Conservation (phyloP, 2,113 vertebrate genomes). For the Seriola aureovittata region DNA sequence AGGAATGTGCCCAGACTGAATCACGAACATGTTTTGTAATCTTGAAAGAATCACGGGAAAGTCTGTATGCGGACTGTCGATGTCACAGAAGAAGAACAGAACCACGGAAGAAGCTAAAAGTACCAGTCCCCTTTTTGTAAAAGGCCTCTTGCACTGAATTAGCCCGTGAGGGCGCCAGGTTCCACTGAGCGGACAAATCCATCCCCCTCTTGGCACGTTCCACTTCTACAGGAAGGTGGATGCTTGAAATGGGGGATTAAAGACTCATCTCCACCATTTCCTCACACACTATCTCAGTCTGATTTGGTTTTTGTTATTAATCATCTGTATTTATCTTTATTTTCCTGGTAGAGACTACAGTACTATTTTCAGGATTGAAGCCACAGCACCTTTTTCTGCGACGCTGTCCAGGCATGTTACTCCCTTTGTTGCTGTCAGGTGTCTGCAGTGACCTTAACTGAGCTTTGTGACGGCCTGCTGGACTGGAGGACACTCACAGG, state of each 20-base stretch:
- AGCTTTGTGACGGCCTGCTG: constrained; percentile 32
- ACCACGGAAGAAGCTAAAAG: constrained; percentile 63
- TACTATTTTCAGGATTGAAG: constrained; percentile 59
- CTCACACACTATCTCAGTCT: constrained; percentile 23
- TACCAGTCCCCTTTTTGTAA: constrained; percentile 44
- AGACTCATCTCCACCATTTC: constrained; percentile 56
- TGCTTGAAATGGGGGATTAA: constrained; percentile 19
- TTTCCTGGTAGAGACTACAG: constrained; percentile 16
- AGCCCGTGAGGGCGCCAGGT: constrained; percentile 24
- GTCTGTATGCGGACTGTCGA: constrained; percentile 47
- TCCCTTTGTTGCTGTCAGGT: constrained; percentile 26
- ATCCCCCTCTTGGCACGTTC: constrained; percentile 27
- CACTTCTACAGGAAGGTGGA: constrained; percentile 29
- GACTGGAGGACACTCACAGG: constrained; percentile 14
- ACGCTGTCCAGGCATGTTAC: constrained; percentile 8
- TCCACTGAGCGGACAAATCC: constrained; percentile 46
- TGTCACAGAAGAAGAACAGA: constrained; percentile 43
- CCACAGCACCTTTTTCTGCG: constrained; percentile 55
- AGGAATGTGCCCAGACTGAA: constrained; percentile 61
- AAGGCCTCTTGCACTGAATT: constrained; percentile 79
- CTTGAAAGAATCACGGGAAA: constrained; percentile 52
- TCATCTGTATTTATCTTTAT: constrained; percentile 19
- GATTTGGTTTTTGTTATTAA: constrained; percentile 29
- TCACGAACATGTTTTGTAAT: constrained; percentile 43
- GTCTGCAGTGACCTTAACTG: constrained; percentile 22